These are phyloP conservation scores for Gymnogyps californianus DNA, from an alignment of 2,113 vertebrate genomes.

Conservation along the genomic window DNA sequence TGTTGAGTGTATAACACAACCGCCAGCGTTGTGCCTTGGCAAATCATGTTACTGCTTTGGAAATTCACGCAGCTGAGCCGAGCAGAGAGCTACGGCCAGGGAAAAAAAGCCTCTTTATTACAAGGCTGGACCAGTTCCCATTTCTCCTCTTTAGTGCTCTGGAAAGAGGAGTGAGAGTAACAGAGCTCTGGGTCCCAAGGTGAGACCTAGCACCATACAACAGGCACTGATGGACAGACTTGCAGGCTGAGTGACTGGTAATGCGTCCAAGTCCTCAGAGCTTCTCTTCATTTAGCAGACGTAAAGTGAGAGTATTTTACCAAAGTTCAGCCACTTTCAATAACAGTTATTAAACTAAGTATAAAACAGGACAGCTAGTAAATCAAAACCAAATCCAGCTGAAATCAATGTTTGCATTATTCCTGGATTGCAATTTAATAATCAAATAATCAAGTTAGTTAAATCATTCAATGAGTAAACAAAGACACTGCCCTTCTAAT, in stretches of 20 bases:
- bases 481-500: neutral
- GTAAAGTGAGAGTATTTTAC: neutral
- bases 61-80: neutral
- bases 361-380: neutral
- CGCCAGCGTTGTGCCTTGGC: rapidly evolving
- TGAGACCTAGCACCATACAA: neutral
- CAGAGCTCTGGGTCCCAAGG: neutral
- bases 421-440: neutral
- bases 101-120: neutral
- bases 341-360: neutral
- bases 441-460: neutral
- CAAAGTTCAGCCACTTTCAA: neutral
- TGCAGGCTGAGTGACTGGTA: neutral
- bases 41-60: neutral
- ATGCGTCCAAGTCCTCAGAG: neutral
- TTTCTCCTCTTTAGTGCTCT: neutral
- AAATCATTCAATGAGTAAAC: neutral
- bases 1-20: rapidly evolving
- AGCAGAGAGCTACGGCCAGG: neutral
- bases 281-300: neutral
- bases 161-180: neutral
- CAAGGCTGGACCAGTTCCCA: neutral
- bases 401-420: neutral
- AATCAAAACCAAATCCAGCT: neutral
- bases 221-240: neutral